These are phyloP conservation scores for Eupithecia tripunctaria DNA, from an alignment of 2,888 invertebrate species.

Conservation along the genomic window DNA sequence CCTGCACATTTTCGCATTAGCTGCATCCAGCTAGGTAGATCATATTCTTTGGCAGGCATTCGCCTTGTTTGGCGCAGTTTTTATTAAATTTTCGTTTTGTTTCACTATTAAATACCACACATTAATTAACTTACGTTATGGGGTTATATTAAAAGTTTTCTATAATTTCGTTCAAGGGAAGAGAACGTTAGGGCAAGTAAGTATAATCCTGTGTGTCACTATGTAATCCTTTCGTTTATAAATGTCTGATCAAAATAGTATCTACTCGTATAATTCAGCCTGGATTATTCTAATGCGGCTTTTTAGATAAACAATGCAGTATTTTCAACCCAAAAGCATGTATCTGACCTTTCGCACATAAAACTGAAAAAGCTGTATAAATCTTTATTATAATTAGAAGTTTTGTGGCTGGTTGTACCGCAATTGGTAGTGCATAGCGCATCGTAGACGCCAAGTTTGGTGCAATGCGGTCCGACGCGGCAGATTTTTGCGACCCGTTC, in stretches of 20 bases:
- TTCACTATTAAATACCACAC: too few species aligned
- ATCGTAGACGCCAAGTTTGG: conserved; percentile 48
- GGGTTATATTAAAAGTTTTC: too few species aligned
- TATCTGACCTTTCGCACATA: neutral
- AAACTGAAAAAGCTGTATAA: neutral
- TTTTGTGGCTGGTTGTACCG: conserved; percentile 21
- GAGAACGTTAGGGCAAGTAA: neutral
- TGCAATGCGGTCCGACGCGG: conserved; percentile 56
- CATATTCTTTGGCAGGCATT: neutral
- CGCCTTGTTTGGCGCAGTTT: neutral
- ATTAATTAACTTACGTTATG: too few species aligned
- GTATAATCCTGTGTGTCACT: neutral
- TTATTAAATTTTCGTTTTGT: too few species aligned
- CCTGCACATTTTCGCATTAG: neutral
- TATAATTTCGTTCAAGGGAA: too few species aligned
- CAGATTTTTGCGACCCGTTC: conserved; percentile 30
- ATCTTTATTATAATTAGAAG: neutral
- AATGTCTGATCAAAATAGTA: neutral
- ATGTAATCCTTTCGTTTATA: neutral
- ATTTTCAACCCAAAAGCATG: neutral
- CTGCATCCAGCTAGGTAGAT: neutral
- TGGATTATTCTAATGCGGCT: neutral
- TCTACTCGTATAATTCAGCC: neutral
- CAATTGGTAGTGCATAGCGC: conserved; percentile 31
- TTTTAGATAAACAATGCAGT: neutral